phyloP scores from a whole-genome alignment of 2,888 invertebrate species.

The Nycteola revayana region DNA sequence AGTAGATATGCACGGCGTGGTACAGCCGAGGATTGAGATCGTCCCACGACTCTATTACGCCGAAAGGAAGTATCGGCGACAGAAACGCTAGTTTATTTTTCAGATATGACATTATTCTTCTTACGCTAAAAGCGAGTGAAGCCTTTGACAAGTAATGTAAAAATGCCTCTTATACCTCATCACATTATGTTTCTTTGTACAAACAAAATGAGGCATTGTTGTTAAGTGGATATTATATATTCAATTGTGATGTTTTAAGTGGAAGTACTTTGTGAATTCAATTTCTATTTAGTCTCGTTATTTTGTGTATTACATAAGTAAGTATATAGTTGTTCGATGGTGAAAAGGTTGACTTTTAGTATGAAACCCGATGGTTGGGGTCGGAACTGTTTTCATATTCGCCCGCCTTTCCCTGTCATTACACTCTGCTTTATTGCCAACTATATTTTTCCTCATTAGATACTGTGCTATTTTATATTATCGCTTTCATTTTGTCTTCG shows the following conservation, averaged over 20 bases:
- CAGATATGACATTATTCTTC: slow-evolving; percentile 46
- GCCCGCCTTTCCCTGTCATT: slow-evolving; percentile 18
- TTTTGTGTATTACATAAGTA: no score
- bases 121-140: slow-evolving; percentile 31
- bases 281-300: no score
- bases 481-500: slow-evolving; percentile 15
- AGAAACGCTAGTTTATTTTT: slow-evolving; percentile 46
- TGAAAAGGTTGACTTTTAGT: no score
- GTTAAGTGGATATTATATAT: slow-evolving; percentile 59
- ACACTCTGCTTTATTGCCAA: slow-evolving; percentile 16
- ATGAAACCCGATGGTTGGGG: no score
- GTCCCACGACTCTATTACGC: slow-evolving; percentile 65
- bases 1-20: slow-evolving; percentile 72
- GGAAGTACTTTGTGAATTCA: slow-evolving; percentile 32
- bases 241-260: slow-evolving; percentile 61
- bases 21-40: slow-evolving; percentile 66
- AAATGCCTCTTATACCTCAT: slow-evolving; percentile 53
- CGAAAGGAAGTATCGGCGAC: slow-evolving; percentile 58
- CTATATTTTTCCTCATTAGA: slow-evolving; percentile 19
- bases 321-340: no score
- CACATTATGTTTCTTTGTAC: slow-evolving; percentile 45
- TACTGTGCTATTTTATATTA: slow-evolving; percentile 24
- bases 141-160: slow-evolving; percentile 47
- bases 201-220: slow-evolving; percentile 44
- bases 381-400: slow-evolving; percentile 14